phyloP scores from a whole-genome alignment of 2,797 vertebrate genomes.

The Hyperoplus immaculatus region DNA sequence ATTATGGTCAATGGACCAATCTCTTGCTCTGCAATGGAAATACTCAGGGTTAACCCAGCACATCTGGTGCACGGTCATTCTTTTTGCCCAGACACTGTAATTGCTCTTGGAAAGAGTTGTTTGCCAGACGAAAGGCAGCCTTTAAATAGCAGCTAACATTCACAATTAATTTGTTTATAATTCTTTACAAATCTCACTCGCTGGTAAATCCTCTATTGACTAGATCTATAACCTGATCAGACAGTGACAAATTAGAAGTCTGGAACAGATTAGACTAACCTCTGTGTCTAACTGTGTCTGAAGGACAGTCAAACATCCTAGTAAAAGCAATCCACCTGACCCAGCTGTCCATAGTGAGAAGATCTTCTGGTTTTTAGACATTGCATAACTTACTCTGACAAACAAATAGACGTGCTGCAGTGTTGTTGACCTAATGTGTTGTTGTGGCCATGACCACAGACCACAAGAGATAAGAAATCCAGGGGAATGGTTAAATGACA shows the following conservation, averaged over 20 bases:
- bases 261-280: conserved; percentile 62
- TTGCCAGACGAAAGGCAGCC: neutral
- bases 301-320: conserved; percentile 54
- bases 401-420: neutral
- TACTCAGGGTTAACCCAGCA: neutral
- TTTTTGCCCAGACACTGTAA: neutral
- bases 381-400: neutral
- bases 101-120: conserved; percentile 1
- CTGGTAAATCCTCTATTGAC: conserved; percentile 9
- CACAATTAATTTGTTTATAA: neutral
- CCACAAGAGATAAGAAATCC: conserved; percentile 4
- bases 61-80: conserved; percentile 16
- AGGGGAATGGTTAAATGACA: neutral
- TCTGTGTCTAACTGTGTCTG: conserved; percentile 15
- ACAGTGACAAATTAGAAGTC: conserved; percentile 34
- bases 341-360: conserved; percentile 3
- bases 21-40: conserved; percentile 28
- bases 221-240: conserved; percentile 1
- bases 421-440: conserved; percentile 3
- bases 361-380: neutral
- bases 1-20: conserved; percentile 41
- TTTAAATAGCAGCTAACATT: neutral
- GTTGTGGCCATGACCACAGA: conserved; percentile 5
- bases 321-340: conserved; percentile 21
- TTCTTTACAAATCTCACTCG: neutral